Evolutionary conservation across 2,797 vertebrate genomes (phyloP), one percentile per base, ranked within the genome.

Genomic region (Tinamus major): DNA sequence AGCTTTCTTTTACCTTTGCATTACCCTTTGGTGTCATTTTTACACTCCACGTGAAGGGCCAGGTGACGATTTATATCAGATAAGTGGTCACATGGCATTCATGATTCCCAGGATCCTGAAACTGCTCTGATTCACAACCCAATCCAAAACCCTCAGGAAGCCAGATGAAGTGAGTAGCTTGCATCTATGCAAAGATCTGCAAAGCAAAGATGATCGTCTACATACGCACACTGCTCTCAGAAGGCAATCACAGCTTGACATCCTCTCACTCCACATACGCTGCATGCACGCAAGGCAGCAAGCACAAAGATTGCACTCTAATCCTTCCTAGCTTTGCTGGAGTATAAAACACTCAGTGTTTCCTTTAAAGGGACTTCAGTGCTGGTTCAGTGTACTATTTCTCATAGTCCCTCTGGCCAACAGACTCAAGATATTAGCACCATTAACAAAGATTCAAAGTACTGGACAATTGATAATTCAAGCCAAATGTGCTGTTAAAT

Each of bases 221-320:
- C 42, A 13, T 6, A 5, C 2, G 18, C 2, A n/a, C 5, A 0
- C 15, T 4, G 17, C 72, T 23, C 64, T 6, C 71, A 9, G 13
- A 3, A 26, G 55, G 53, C 61, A 26, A 75, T 56, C 80, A 3
- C 88, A 87, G 85, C 76, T 71, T 78, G 93, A 17, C 58, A 21
- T 48, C 70, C 82, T 20, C 89, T 93, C 79, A 8, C 71, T 55
- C 88, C 37, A 75, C 79, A 59, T 4, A 26, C 75, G 10, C 78
- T 15, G 79, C 82, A 55, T 35, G 74, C 10, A 24, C 20, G 74
- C 69, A 15, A 76, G 85, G 85, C 82, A 91, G 82, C 79, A 10
- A 69, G 79, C 68, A 27, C 68, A 20, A 18, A 4, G 65, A 65
- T 41, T 65, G 93, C 89, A 33, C 85, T 74, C 42, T 1, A 90